phyloP scores from a whole-genome alignment of 2,113 vertebrate genomes.

The Puffinus mauretanicus region DNA sequence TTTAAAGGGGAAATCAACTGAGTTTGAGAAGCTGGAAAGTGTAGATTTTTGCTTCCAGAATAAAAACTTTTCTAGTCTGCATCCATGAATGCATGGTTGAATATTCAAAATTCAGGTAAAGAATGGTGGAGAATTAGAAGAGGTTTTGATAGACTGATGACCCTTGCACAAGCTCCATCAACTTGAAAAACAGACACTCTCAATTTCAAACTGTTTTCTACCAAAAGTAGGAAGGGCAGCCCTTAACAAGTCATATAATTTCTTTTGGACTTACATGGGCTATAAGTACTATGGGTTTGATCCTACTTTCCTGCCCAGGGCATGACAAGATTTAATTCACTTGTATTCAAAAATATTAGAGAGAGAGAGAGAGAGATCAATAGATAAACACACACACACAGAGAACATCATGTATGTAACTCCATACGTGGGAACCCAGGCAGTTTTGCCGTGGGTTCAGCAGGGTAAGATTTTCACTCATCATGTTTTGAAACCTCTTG shows the following conservation, averaged over 20 bases:
- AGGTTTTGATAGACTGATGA: background rate
- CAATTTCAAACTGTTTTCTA: background rate
- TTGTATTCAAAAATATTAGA: background rate
- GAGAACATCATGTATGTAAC: background rate
- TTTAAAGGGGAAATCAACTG: background rate
- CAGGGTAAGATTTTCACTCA: background rate
- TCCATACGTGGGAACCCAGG: background rate
- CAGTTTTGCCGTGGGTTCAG: background rate
- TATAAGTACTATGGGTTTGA: background rate
- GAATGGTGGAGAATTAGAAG: background rate
- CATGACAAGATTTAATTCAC: background rate
- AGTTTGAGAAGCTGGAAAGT: background rate
- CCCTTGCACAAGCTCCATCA: background rate
- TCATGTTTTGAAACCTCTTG: background rate
- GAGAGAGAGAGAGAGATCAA: background rate
- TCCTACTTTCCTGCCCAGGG: background rate
- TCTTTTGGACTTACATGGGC: background rate
- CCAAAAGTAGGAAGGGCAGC: background rate
- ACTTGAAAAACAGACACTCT: background rate
- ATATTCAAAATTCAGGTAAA: background rate
- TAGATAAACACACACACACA: background rate
- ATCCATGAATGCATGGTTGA: background rate
- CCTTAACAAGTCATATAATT: background rate
- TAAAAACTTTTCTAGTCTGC: background rate
- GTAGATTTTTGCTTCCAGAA: background rate